Percentiles rank a stretch among this genome's conserved stretches.
These are phyloP conservation scores for Pygoscelis antarcticus DNA, from an alignment of 2,113 vertebrate species.

Conservation along the genomic window DNA sequence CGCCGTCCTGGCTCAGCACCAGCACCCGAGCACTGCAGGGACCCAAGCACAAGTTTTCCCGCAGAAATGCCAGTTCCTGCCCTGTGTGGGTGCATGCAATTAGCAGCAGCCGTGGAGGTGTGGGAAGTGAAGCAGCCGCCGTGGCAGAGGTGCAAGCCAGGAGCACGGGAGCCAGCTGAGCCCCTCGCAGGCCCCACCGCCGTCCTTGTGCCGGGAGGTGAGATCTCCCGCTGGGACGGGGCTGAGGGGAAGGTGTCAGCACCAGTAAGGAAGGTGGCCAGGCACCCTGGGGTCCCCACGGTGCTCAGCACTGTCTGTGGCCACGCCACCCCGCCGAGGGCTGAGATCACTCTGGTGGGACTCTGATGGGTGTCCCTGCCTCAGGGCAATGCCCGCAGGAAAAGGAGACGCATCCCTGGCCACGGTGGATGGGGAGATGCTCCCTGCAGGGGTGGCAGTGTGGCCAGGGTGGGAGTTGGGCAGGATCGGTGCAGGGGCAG, in stretches of 20 bases:
- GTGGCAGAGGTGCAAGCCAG: background rate
- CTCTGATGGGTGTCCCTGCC: background rate
- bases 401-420: background rate
- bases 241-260: background rate
- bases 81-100: fast-evolving
- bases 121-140: background rate
- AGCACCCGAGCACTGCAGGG: fast-evolving
- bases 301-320: background rate
- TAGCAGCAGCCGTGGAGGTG: background rate
- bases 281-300: background rate
- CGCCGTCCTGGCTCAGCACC: fast-evolving
- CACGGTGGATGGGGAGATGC: background rate
- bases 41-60: background rate
- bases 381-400: fast-evolving
- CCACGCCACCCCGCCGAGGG: fast-evolving
- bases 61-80: background rate
- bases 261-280: background rate
- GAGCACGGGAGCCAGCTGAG: background rate
- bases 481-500: background rate
- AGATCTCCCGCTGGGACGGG: fast-evolving
- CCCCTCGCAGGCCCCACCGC: fast-evolving
- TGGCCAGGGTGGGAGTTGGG: background rate
- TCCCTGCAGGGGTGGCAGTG: fast-evolving
- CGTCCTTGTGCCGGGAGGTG: fast-evolving
- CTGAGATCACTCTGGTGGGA: fast-evolving